Evolutionary conservation across 2,113 vertebrate species (phyloP).

Genomic region (Pseudorasbora parva): DNA sequence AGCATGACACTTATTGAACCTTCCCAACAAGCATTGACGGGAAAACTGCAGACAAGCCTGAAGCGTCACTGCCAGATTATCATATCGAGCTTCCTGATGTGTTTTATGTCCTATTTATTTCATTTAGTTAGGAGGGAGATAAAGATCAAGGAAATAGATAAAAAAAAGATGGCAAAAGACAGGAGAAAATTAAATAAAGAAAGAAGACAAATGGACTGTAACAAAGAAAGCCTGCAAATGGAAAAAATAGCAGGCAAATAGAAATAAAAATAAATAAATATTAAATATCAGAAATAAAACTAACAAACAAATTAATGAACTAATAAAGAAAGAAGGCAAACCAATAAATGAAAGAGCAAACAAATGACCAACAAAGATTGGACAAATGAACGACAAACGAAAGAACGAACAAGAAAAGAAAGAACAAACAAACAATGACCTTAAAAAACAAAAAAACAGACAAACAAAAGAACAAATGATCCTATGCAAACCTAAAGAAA

Average conservation of each 20-base stretch:
- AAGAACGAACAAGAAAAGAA: background rate
- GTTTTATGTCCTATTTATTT: background rate
- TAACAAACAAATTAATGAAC: background rate
- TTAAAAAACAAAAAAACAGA: background rate
- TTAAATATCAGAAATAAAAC: background rate
- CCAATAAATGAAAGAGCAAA: background rate
- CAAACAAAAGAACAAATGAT: background rate
- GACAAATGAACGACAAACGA: background rate
- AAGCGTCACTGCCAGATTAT: slow-evolving; percentile 23
- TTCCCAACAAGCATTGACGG: slow-evolving; percentile 25
- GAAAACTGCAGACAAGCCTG: slow-evolving; percentile 29
- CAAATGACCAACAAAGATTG: background rate
- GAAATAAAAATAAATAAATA: background rate
- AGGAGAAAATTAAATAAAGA: background rate
- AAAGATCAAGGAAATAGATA: background rate
- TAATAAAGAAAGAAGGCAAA: background rate
- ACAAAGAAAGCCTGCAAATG: background rate
- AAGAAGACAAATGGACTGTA: background rate
- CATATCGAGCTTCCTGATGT: slow-evolving; percentile 44
- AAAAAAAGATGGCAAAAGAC: background rate
- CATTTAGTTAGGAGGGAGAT: background rate
- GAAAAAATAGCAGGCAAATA: background rate
- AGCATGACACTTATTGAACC: slow-evolving; percentile 37
- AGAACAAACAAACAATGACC: background rate
- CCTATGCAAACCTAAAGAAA: background rate